Evolutionary conservation across 2,888 invertebrate genomes (phyloP).

Genomic region (Mythimna albipuncta): DNA sequence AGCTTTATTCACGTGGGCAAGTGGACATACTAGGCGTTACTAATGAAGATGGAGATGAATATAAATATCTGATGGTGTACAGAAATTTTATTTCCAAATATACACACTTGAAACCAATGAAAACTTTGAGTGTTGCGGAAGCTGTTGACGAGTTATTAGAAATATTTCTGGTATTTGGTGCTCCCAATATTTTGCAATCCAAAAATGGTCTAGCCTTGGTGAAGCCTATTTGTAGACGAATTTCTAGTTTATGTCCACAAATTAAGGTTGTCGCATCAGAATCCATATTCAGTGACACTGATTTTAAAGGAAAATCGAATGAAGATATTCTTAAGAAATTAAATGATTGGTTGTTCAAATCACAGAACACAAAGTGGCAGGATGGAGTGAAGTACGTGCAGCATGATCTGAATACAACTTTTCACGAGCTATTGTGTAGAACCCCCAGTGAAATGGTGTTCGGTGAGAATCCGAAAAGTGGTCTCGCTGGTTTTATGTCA

Average conservation of each 20-base stretch:
- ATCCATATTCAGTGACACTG: slow-evolving; percentile 52
- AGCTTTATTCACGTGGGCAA: slow-evolving; percentile 77
- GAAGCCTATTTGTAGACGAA: slow-evolving; percentile 74
- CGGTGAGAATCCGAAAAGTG: slow-evolving; percentile 72
- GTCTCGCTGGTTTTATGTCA: slow-evolving; percentile 67
- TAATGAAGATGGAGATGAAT: slow-evolving; percentile 70
- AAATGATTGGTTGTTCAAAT: slow-evolving; percentile 72
- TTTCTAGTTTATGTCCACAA: slow-evolving; percentile 68
- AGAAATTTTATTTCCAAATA: slow-evolving; percentile 74
- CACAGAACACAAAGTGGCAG: slow-evolving; percentile 74
- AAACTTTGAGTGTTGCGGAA: slow-evolving; percentile 70
- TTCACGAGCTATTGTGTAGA: slow-evolving; percentile 70
- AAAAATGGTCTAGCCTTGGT: slow-evolving; percentile 74
- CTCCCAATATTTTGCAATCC: slow-evolving; percentile 79
- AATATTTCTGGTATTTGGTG: slow-evolving; percentile 78
- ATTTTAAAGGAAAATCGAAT: slow-evolving; percentile 72
- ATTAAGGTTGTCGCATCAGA: slow-evolving; percentile 73
- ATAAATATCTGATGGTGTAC: slow-evolving; percentile 77
- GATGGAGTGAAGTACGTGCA: slow-evolving; percentile 78
- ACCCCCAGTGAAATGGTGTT: slow-evolving; percentile 76
- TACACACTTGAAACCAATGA: slow-evolving; percentile 75
- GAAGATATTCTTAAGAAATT: slow-evolving; percentile 75
- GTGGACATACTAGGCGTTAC: slow-evolving; percentile 76
- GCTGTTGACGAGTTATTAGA: slow-evolving; percentile 73
- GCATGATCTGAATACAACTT: slow-evolving; percentile 73